Base-by-base conservation (phyloP, 2,888 invertebrate species). In the Thyatira batis region DNA sequence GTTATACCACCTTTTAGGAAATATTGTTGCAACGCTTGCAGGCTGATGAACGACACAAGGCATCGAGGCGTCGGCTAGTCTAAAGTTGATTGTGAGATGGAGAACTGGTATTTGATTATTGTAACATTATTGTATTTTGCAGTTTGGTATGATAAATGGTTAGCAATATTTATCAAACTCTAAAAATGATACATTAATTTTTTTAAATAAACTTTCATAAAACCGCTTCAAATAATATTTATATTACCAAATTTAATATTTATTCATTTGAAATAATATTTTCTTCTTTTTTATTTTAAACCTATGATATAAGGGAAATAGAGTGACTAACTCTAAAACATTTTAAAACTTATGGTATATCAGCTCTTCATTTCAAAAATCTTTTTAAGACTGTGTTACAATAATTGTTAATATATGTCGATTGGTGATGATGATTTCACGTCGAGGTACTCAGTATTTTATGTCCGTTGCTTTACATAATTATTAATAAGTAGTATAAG, bases 11-110 rank as follows among this genome's bases (percentile, higher is more conserved):
- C 89, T 0, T 95, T 94, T 65, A 91, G 91, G 58, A 89, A 88
- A 60, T 84, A 93, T 51, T 95, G 95, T 69, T 95, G 95, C 68
- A 92, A 92, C 65, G 84, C 93, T 0, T 94, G 94, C 56, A 74
- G 74, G 49, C 69, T 73, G 21, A 67, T 80, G 3, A 78, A 78
- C 13, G 63, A 63, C 10, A 56, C 53, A 51, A 56, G 59, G 27
- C 61, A 57, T 30, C 64, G 62, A 50, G 63, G 69, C 20, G 33
- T 1, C 11, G 39, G 39, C 8, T 39, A 39, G 39, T 39, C 39
- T 39, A 2, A 39, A 1, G 17, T 39, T 17, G 39, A 39, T 39
- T 13, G 33, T 33, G 33, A 13, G 13, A 9, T 39, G 39, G n/a
- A 17, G 39, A 39, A 39, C 17, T 39, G 17, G 39, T 8, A 17